These are phyloP conservation scores for Chelonoidis abingdonii DNA, from an alignment of 2,113 vertebrate species.

Conservation along the genomic window DNA sequence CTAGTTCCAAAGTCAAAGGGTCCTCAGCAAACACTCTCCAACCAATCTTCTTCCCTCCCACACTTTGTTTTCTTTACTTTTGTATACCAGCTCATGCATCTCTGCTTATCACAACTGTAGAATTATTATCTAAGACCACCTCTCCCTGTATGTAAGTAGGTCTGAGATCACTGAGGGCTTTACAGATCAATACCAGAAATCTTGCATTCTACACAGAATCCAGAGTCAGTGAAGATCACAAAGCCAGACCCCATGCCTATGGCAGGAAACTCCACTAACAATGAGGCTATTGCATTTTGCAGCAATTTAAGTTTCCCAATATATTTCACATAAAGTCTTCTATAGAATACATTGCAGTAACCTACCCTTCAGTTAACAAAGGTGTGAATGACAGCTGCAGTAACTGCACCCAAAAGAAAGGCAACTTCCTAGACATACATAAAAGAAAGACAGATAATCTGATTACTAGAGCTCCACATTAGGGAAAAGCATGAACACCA, in stretches of 20 bases:
- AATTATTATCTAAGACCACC: not conserved
- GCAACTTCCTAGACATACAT: not conserved
- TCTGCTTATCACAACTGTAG: not conserved
- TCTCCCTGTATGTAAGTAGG: not conserved
- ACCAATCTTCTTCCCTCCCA: not conserved
- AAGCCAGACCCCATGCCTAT: not conserved
- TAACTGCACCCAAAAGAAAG: slow-evolving; percentile 22
- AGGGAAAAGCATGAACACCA: no score
- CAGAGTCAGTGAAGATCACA: not conserved
- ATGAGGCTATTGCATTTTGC: not conserved
- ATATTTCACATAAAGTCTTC: not conserved
- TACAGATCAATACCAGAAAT: not conserved
- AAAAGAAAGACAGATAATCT: not conserved
- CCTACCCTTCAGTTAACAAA: not conserved
- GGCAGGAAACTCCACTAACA: not conserved
- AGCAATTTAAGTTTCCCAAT: not conserved
- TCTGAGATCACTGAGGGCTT: not conserved
- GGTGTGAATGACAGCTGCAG: not conserved
- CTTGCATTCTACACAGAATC: not conserved
- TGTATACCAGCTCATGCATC: not conserved
- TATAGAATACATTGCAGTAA: not conserved
- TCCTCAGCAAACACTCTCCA: not conserved
- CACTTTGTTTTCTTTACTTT: not conserved
- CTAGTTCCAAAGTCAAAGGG: not conserved
- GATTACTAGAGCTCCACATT: no score